A percentile compares a stretch with the other conserved stretches of the same genome.
Evolutionary conservation across 1,140 invertebrate genomes (phyloP).

Genomic region (Paramacrobiotus metropolitanus): DNA sequence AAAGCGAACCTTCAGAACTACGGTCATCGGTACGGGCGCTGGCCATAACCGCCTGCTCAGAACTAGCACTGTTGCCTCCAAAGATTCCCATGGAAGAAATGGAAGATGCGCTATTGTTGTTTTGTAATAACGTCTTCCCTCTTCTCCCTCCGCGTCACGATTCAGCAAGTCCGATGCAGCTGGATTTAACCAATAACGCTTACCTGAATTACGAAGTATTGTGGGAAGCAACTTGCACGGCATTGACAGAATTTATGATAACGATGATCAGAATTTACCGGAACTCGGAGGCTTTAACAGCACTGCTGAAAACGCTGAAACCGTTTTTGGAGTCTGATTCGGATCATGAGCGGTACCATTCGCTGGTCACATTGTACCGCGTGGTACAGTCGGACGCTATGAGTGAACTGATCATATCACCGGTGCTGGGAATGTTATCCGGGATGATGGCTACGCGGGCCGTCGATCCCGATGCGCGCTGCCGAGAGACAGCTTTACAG

Average conservation of each 20-base stretch:
- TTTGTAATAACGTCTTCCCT: background rate
- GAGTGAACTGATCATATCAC: background rate
- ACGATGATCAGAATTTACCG: background rate
- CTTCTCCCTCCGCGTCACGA: background rate
- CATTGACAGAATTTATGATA: background rate
- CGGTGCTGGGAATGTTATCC: background rate
- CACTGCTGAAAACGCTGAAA: background rate
- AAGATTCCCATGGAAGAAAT: background rate
- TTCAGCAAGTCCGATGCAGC: background rate
- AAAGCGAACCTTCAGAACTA: background rate
- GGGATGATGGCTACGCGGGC: background rate
- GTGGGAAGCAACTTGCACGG: background rate
- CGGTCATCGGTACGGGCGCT: background rate
- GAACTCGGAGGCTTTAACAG: background rate
- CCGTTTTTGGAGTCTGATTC: conserved; percentile 2
- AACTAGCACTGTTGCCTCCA: background rate
- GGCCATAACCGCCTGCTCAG: background rate
- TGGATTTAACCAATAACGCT: background rate
- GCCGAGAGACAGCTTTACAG: background rate
- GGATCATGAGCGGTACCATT: background rate
- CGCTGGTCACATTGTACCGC: background rate
- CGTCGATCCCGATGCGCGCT: background rate
- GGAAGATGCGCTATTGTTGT: background rate
- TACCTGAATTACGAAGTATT: conserved; percentile 2
- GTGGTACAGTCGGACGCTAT: background rate